A percentile compares a stretch with the other conserved stretches of the same genome.
Conservation (phyloP, 2,113 vertebrate genomes). For the Pampusana beccarii region DNA sequence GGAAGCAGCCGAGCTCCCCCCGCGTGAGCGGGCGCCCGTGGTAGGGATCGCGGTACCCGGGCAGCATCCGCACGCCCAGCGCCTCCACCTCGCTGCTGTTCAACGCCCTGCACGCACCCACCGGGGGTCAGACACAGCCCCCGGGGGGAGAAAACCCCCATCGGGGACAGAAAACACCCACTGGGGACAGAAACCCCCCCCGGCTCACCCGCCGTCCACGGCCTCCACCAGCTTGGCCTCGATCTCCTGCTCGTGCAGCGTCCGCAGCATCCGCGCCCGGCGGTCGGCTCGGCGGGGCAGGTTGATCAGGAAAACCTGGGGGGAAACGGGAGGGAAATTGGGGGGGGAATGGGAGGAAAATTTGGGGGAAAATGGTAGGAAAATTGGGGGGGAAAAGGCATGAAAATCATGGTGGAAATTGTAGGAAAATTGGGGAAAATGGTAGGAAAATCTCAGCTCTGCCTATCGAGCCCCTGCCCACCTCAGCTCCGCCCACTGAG, state of each 20-base stretch:
- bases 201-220: conserved; percentile 88
- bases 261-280: conserved; percentile 82
- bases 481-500: too few species aligned
- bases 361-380: too few species aligned
- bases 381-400: too few species aligned
- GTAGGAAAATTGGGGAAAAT: too few species aligned
- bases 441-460: too few species aligned
- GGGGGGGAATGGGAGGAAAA: too few species aligned
- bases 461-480: too few species aligned
- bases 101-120: conserved; percentile 77
- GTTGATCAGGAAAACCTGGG: conserved; percentile 92
- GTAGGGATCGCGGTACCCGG: conserved; percentile 92
- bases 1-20: conserved; percentile 92
- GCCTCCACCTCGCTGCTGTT: conserved; percentile 83
- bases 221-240: conserved; percentile 81
- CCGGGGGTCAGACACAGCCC: too few species aligned
- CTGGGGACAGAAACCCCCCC: too few species aligned
- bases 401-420: too few species aligned
- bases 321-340: neutral
- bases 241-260: conserved; percentile 81
- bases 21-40: conserved; percentile 88
- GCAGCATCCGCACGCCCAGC: conserved; percentile 89
- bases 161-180: too few species aligned
- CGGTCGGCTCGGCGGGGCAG: conserved; percentile 82
- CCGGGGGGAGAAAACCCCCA: too few species aligned